Base-by-base conservation (phyloP, 2,888 invertebrate genomes). In the Pammene aurita region DNA sequence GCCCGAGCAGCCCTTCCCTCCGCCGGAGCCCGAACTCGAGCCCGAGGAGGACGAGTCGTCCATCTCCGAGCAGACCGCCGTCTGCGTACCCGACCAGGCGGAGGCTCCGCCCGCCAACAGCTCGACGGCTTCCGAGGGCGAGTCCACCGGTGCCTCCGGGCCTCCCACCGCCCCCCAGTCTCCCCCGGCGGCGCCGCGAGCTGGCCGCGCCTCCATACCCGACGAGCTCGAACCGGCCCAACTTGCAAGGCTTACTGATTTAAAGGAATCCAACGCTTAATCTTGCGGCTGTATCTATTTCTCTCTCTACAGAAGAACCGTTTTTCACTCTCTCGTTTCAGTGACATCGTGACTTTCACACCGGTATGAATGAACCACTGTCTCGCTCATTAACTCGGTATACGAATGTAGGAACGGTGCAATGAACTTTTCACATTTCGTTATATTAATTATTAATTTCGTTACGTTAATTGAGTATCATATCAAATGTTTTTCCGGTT, bases 251-350 rank as follows among this genome's bases (percentile, higher is more conserved):
- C 94, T 97, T 78, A 97, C 97, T 83, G 96, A 96, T 84, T 94
- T 97, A 71, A 97, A 97, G 87, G 97, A 97, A 89, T 97, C 97
- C 72, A 97, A 97, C 89, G 97, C 97, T 93, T 97, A 96, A 89
- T 65, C 41, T 42, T 38, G 41, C 44, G 26, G 55, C 65, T 58
- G 44, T 52, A 41, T 41, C 54, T 63, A 54, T 42, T n/a, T 38
- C 35, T 58, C 54, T 54, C 54, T 71, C 67, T 71, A 66, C 64
- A 64, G 65, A 61, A 71, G 65, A 77, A 74, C 75, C 78, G 79
- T 78, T 26, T 26, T 58, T 58, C 58, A 34, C 58, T 58, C 14
- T 34, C 44, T 44, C 44, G 44, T 34, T 44, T 44, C 44, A 44
- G 44, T 58, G 10, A 34, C 34, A 42, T 34, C 34, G 26, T 58